Base-by-base conservation (phyloP, 2,797 vertebrate species). In the Lepidocolaptes lacrymiger region DNA sequence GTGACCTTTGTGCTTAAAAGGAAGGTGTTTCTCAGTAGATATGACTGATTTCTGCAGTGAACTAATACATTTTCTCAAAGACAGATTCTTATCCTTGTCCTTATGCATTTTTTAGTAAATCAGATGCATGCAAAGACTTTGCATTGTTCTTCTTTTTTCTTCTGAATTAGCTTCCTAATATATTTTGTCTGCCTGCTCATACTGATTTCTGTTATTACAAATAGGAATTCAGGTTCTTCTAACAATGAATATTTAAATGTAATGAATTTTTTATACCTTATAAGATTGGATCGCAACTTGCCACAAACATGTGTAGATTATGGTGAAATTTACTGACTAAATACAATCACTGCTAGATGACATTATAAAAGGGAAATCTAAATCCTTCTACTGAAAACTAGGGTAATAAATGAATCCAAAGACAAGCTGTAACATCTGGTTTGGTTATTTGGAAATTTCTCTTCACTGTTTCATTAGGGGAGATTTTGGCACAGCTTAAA, bases 181-280 rank as follows among this genome's bases (percentile, higher is more conserved):
- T 36, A 89, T 93, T 93, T 93, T 78, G 26, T 90, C 59, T 94
- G n/a, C 36, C 28, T 76, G 34, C 21, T 93, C 51, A 88, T 80
- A 66, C 14, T 69, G 62, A 80, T 86, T 94, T 95, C 55, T 87
- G 62, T 91, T 97, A 96, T 95, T 55, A 95, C 89, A 97, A 91
- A 83, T 18, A 94, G 68, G 93, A 92, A 81, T 68, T 19, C 58
- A 79, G 34, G 30, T 92, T 92, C 73, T n/a, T 61, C 59, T 69
- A 92, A 93, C 95, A 97, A 96, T 86, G 73, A 89, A 97, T 89
- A 94, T 95, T 95, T 96, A 96, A 96, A 93, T 88, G 15, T 63
- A 96, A 95, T 96, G 55, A 95, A 92, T 95, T 94, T 67, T 97
- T 93, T 75, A 95, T 89, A 32, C 36, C 19, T 79, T 75, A 16